phyloP scores from a whole-genome alignment of 2,797 vertebrate species.

The Natrix natrix region DNA sequence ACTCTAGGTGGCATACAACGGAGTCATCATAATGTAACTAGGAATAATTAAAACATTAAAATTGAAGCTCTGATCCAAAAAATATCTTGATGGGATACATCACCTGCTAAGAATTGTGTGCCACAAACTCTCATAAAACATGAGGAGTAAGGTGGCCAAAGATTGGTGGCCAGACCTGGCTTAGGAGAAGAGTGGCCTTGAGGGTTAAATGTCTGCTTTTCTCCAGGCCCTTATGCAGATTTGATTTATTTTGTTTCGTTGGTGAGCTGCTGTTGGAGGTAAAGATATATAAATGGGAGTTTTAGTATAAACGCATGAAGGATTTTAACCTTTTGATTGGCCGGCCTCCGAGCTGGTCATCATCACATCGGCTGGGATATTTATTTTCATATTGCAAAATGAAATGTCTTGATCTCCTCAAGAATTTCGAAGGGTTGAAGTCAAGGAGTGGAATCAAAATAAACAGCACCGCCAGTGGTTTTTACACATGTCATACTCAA shows the following conservation, averaged over 20 bases:
- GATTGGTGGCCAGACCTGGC: not conserved
- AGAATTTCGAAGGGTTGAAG: constrained; percentile 25
- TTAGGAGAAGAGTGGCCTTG: not conserved
- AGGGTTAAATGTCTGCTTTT: not conserved
- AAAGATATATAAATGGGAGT: not conserved
- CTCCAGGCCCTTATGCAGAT: not conserved
- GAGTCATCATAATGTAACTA: not conserved
- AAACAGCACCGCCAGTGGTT: constrained; percentile 39
- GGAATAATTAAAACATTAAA: not conserved
- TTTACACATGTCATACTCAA: constrained; percentile 41
- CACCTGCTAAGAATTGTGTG: not conserved
- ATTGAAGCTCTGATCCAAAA: not conserved
- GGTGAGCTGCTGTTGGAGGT: not conserved
- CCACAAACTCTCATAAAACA: not conserved
- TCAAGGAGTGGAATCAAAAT: constrained; percentile 46
- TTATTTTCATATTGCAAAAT: constrained; percentile 35
- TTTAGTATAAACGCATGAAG: constrained; percentile 9
- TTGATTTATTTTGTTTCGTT: not conserved
- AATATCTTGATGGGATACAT: not conserved
- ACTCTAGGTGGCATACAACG: not conserved
- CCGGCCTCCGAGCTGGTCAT: not conserved
- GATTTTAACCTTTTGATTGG: not conserved
- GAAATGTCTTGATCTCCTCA: constrained; percentile 31
- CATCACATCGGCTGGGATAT: not conserved
- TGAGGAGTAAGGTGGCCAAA: not conserved